phyloP scores from a whole-genome alignment of 1,140 invertebrate genomes.

The Drosophila parvula region DNA sequence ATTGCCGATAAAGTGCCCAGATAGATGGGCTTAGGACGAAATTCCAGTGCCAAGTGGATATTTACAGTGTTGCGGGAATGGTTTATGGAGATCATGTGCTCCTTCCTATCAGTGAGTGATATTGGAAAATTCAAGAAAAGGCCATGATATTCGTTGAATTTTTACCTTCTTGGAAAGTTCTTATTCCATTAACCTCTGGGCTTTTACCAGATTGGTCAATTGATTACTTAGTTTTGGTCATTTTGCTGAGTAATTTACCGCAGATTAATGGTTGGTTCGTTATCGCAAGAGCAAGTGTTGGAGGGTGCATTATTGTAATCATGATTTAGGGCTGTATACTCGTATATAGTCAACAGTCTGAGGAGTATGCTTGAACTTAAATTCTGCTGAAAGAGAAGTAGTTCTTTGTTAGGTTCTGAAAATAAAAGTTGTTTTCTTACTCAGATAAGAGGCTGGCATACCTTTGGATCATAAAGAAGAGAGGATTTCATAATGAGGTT shows the following conservation, averaged over 20 bases:
- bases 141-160: not conserved
- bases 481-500: not conserved
- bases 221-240: not conserved
- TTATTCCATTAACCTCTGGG: not conserved
- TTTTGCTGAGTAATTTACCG: constrained; percentile 11
- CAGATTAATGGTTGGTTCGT: not conserved
- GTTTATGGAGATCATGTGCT: constrained; percentile 40
- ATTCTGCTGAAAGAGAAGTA: not conserved
- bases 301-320: not conserved
- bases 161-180: not conserved
- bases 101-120: not conserved
- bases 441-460: constrained; percentile 5
- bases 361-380: not conserved
- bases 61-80: constrained; percentile 11
- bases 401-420: not conserved
- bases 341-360: not conserved
- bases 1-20: constrained; percentile 15
- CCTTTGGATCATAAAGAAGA: not conserved
- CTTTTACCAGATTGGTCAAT: not conserved
- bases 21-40: constrained; percentile 29
- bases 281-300: constrained; percentile 15
- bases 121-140: constrained; percentile 8
- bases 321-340: constrained; percentile 5
- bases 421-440: constrained; percentile 2
- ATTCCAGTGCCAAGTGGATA: constrained; percentile 31